Evolutionary conservation across 2,113 vertebrate species (phyloP).

Genomic region (Sitta europaea): DNA sequence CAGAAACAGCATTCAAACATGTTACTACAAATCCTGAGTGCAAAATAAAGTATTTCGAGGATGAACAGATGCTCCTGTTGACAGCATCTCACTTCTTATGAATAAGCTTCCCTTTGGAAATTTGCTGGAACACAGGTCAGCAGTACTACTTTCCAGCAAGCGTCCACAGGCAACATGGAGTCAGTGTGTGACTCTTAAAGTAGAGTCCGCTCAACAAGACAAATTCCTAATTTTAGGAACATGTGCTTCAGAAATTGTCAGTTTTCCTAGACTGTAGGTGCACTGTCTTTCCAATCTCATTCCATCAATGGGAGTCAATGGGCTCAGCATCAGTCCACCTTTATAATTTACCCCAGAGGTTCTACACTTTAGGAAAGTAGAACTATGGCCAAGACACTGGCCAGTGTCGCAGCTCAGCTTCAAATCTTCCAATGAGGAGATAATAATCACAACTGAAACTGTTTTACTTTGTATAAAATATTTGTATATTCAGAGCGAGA

Average conservation of each 20-base stretch:
- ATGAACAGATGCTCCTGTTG: not conserved
- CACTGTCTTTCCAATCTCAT: not conserved
- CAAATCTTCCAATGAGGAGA: not conserved
- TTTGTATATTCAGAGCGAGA: not conserved
- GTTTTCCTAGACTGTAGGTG: not conserved
- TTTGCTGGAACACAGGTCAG: not conserved
- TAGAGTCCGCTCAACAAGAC: not conserved
- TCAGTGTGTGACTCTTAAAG: not conserved
- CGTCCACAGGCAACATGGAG: not conserved
- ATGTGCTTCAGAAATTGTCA: not conserved
- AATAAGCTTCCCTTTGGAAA: not conserved
- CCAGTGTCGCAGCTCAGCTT: not conserved
- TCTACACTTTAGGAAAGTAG: not conserved
- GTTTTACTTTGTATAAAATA: not conserved
- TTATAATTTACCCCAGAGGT: not conserved
- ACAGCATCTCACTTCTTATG: not conserved
- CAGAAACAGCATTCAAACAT: not conserved
- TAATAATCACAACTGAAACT: not conserved
- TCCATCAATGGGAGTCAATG: not conserved
- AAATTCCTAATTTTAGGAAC: not conserved
- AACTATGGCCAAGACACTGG: not conserved
- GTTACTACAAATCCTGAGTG: not conserved
- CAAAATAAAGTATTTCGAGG: not conserved
- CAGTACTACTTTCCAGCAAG: not conserved
- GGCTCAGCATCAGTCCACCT: not conserved